Conservation (phyloP, 2,113 vertebrate genomes). For the Lontra canadensis region DNA sequence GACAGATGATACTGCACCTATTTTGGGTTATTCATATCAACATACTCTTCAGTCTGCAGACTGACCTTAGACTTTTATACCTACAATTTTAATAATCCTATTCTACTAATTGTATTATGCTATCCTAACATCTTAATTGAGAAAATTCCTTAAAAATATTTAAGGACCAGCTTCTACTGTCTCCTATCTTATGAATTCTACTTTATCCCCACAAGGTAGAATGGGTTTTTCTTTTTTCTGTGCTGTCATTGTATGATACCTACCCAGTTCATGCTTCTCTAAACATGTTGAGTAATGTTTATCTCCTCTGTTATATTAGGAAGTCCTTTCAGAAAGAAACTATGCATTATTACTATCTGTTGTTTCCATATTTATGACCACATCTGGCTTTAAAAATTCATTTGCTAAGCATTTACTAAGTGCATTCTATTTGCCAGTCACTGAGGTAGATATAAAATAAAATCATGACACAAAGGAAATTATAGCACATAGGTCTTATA, state of each 20-base stretch:
- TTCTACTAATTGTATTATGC: background rate
- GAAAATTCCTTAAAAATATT: background rate
- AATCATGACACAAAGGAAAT: background rate
- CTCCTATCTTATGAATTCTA: background rate
- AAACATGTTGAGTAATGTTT: background rate
- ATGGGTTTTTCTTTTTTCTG: background rate
- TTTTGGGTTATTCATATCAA: background rate
- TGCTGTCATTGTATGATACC: background rate
- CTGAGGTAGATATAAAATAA: background rate
- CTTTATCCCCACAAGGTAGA: background rate
- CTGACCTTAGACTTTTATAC: background rate
- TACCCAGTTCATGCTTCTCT: background rate
- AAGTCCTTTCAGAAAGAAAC: background rate
- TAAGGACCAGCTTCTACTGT: background rate
- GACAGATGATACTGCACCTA: background rate
- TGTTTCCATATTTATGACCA: background rate
- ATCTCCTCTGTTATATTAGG: background rate
- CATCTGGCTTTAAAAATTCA: background rate
- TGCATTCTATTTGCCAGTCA: background rate
- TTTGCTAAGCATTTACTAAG: background rate
- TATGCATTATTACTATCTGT: background rate
- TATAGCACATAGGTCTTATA: background rate
- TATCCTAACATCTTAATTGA: background rate
- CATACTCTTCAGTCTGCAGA: background rate
- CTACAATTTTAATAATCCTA: background rate